phyloP scores from a whole-genome alignment of 2,888 invertebrate genomes.

The Eupsilia transversa region DNA sequence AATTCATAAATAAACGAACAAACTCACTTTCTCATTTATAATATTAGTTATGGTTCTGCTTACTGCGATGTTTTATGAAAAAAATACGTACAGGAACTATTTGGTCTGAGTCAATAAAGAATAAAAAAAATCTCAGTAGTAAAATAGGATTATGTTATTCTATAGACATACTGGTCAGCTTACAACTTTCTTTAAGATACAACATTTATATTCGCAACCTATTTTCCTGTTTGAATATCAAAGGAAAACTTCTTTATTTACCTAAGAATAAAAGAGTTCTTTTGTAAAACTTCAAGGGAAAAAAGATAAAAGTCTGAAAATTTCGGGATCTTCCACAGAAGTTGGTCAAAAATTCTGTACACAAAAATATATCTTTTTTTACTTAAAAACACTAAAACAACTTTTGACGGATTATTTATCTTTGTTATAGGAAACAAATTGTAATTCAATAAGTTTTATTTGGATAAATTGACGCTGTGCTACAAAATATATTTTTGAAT shows the following conservation, averaged over 20 bases:
- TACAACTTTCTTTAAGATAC: conserved; percentile 40
- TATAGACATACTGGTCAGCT: conserved; percentile 39
- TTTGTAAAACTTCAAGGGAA: conserved; percentile 40
- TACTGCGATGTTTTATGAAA: not conserved
- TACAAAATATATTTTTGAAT: not conserved
- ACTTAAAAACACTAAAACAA: not conserved
- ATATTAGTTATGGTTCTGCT: no score
- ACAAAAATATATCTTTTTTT: not conserved
- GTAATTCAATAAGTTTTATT: not conserved
- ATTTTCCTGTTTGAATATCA: conserved; percentile 60
- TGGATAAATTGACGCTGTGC: not conserved
- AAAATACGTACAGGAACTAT: not conserved
- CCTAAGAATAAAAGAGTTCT: conserved; percentile 50
- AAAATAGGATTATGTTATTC: conserved; percentile 19
- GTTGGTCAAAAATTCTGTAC: conserved; percentile 42
- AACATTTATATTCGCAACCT: conserved; percentile 59
- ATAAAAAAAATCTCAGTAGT: not conserved
- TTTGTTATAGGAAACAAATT: not conserved
- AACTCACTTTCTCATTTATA: no score
- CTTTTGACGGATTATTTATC: conserved; percentile 3
- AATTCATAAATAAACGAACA: no score
- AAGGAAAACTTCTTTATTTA: conserved; percentile 56
- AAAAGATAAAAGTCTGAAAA: not conserved
- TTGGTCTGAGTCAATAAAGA: not conserved
- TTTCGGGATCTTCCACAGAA: conserved; percentile 40